A percentile compares a stretch with the other conserved stretches of the same genome.
phyloP scores from a whole-genome alignment of 2,113 vertebrate genomes.

The Oreamnos americanus region DNA sequence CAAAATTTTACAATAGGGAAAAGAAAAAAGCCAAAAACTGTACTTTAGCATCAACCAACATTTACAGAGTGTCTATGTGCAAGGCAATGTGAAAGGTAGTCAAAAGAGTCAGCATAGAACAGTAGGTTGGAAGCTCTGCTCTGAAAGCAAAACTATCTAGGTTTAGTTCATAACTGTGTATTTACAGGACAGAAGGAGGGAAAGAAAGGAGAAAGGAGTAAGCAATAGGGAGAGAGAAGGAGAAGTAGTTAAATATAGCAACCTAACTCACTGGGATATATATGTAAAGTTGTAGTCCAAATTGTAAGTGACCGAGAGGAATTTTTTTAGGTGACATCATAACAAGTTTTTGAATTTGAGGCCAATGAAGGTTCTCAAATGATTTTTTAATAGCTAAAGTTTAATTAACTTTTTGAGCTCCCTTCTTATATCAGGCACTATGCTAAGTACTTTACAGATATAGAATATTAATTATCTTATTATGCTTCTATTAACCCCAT shows the following conservation, averaged over 20 bases:
- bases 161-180: not conserved
- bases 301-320: not conserved
- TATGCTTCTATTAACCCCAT: not conserved
- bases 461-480: constrained; percentile 19
- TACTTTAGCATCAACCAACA: not conserved
- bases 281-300: not conserved
- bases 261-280: not conserved
- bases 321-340: constrained; percentile 6
- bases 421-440: not conserved
- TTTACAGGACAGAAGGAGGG: not conserved
- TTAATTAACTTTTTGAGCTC: constrained; percentile 24
- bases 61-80: not conserved
- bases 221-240: not conserved
- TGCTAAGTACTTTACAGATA: not conserved
- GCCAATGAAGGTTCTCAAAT: not conserved
- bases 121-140: not conserved
- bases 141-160: not conserved
- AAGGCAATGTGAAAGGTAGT: not conserved
- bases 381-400: constrained; percentile 31
- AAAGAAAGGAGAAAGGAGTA: not conserved
- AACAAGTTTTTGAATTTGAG: constrained; percentile 8
- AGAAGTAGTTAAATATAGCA: not conserved
- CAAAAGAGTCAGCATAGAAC: not conserved
- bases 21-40: not conserved
- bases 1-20: not conserved